Base-by-base conservation (phyloP, 2,113 vertebrate species). In the Tretioscincus oriximinensis region DNA sequence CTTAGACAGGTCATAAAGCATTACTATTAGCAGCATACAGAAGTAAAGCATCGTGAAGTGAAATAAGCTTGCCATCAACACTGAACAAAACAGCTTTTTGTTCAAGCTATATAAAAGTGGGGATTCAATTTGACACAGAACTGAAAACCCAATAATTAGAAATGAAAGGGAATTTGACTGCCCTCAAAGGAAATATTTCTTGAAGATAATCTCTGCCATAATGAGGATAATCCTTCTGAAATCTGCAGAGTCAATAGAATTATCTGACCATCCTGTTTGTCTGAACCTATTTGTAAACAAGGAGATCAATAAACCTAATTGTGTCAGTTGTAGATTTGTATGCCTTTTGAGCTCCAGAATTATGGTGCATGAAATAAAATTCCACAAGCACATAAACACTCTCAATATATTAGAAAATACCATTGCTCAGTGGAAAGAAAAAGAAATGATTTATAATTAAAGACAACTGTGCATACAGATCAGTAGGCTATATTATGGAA, bases 1-100 rank as follows among this genome's bases (percentile, higher is more conserved):
- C 58, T 72, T 80, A 49, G 63, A 81, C 61, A 73, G 63, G 69
- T 41, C 66, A 83, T 77, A 22, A 81, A 64, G 51, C 7, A 66
- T 41, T 47, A 61, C 2, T 8, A 60, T 65, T 47, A 82, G 70
- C 61, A 24, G 35, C 31, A 79, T 71, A 45, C 28, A 63, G 65
- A 70, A 16, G 72, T 51, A 74, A 84, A 61, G 64, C 7, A 24
- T 16, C 41, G n/a, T 51, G 82, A 79, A 75, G 71, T 61, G 64
- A 35, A 84, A 78, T 78, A 83, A 78, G 21, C 63, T 28, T 63
- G 47, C 28, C 41, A 21, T 54, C 63, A 75, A 51, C 24, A 54
- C 24, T 49, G 58, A 84, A 64, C 61, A 26, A 21, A 75, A 64
- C n/a, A 4, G 35, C 18, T 58, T 68, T 60, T 75, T 35, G 35